Evolutionary conservation across 1,140 invertebrate genomes (phyloP), one percentile per base, ranked within the genome.

Genomic region (Tetramorium parvispinum): DNA sequence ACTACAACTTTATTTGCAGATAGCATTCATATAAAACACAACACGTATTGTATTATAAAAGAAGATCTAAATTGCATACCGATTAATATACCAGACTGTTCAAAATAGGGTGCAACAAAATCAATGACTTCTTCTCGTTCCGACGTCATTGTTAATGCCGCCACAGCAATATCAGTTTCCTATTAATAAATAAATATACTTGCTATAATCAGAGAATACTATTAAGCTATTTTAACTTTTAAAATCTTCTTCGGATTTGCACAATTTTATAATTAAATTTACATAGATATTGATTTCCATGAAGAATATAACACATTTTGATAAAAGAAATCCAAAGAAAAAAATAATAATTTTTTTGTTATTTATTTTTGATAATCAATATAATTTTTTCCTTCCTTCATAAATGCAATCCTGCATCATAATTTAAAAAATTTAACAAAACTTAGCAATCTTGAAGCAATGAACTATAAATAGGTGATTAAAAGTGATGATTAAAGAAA

Each of bases 41-140:
- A n/a, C 1, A 46, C 5, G 11, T 37, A 32, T 16, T 53, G 16
- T 46, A 13, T 68, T 61, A 6, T 18, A 78, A 73, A 37, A 71
- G 32, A 46, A 79, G 2, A 13, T 57, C 6, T 46, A 59, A 32
- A 76, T 75, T 24, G 24, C 51, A 16, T 95, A 98, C 97, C 97
- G 79, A 98, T 98, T 0, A 97, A 96, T 83, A 99, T 98, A 65
- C 98, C 98, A 0, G 98, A 97, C 94, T 98, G 97, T 92, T 98
- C 98, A 92, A 98, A 98, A 93, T 98, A 99, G 0, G 98, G 98
- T 0, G 98, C 97, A 7, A 98, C 97, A 92, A 98, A 99, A 94
- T 99, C 98, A 8, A 99, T 97, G 0, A 98, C 98, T 96, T 99
- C 98, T 93, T 99, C 98, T 75, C 98, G 96, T 91, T 98, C 98